Evolutionary conservation across 2,797 vertebrate species (phyloP).

Genomic region (Menidia menidia): DNA sequence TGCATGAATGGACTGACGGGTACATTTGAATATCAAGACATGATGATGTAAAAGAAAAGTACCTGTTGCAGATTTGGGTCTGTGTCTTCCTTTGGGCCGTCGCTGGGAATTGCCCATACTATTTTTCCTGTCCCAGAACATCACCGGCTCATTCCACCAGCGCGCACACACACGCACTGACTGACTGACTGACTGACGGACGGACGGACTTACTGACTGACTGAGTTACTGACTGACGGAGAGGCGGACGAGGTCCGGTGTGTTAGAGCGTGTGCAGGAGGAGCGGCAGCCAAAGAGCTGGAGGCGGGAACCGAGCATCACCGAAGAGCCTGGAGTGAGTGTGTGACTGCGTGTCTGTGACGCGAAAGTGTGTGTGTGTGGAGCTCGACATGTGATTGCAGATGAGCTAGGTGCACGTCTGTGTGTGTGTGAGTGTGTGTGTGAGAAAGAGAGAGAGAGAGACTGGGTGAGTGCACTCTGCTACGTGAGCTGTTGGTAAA

Average conservation of each 20-base stretch:
- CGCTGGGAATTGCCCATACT: slow-evolving; percentile 85
- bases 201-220: slow-evolving; percentile 1
- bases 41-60: slow-evolving; percentile 38
- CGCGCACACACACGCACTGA: slow-evolving; percentile 64
- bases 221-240: background rate
- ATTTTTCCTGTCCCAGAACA: slow-evolving; percentile 88
- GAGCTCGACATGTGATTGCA: slow-evolving; percentile 56
- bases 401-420: slow-evolving; percentile 14
- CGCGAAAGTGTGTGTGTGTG: slow-evolving; percentile 39
- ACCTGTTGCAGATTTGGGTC: slow-evolving; percentile 86
- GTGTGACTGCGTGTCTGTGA: slow-evolving; percentile 39
- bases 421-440: background rate
- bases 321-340: slow-evolving; percentile 43
- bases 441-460: background rate
- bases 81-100: slow-evolving; percentile 83
- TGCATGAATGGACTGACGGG: background rate
- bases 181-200: slow-evolving; percentile 30
- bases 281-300: slow-evolving; percentile 20
- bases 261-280: slow-evolving; percentile 42
- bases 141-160: slow-evolving; percentile 81
- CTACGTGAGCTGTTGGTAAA: slow-evolving; percentile 61
- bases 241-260: slow-evolving; percentile 22
- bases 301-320: slow-evolving; percentile 32
- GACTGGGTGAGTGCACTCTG: slow-evolving; percentile 4
- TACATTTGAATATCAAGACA: background rate